Evolutionary conservation across 1,140 invertebrate genomes (phyloP).

Genomic region (Camponotus vicinus): DNA sequence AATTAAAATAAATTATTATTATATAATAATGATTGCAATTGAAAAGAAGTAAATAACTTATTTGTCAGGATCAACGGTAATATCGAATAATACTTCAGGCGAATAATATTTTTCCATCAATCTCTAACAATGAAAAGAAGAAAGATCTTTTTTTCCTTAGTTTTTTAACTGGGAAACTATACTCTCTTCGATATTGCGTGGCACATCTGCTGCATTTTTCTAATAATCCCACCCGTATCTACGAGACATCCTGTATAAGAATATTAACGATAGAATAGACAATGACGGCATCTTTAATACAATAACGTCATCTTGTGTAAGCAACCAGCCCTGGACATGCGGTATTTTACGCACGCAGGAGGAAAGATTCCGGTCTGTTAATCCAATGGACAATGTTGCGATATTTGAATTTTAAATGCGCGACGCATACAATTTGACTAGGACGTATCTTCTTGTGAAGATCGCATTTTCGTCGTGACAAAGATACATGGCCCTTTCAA

Average conservation of each 20-base stretch:
- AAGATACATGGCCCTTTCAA: conserved; percentile 42
- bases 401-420: conserved; percentile 57
- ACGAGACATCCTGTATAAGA: background rate
- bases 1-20: no score
- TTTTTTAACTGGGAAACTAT: no score
- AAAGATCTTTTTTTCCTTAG: no score
- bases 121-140: no score
- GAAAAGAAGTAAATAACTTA: no score
- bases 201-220: background rate
- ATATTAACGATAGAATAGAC: conserved; percentile 9
- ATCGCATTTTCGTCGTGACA: conserved; percentile 55
- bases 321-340: background rate
- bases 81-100: no score
- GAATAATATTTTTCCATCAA: no score
- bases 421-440: conserved; percentile 31
- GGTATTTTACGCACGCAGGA: conserved; percentile 24
- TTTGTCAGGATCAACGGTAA: no score
- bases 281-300: conserved; percentile 25
- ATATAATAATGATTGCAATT: no score
- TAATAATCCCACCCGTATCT: no score
- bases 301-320: conserved; percentile 21
- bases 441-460: conserved; percentile 13
- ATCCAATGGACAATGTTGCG: conserved; percentile 28
- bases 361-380: conserved; percentile 27
- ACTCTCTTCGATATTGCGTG: no score